Percentiles rank a stretch among this genome's conserved stretches.
phyloP scores from a whole-genome alignment of 1,140 invertebrate species.

The Drosophila tristis region DNA sequence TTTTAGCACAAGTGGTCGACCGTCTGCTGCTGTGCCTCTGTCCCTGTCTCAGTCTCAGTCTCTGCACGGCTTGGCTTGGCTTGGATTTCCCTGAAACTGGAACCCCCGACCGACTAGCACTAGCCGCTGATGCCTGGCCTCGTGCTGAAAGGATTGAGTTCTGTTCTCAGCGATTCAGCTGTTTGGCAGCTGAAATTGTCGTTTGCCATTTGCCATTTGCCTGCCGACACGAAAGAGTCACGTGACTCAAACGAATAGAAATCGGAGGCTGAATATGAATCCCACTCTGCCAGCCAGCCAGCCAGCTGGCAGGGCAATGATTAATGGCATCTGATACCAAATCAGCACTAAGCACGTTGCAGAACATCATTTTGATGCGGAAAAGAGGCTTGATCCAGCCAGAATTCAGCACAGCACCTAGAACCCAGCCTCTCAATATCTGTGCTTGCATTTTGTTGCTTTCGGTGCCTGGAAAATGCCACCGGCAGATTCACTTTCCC shows the following conservation, averaged over 20 bases:
- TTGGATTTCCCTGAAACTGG: slow-evolving; percentile 29
- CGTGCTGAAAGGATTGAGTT: slow-evolving; percentile 54
- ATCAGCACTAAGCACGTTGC: too few species aligned
- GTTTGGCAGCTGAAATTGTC: slow-evolving; percentile 23
- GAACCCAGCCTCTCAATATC: too few species aligned
- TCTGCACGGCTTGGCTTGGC: slow-evolving; percentile 16
- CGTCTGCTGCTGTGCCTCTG: background rate
- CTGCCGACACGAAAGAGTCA: background rate
- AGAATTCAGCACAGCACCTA: too few species aligned
- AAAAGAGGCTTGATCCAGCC: too few species aligned
- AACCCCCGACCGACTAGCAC: background rate
- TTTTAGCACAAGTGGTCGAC: slow-evolving; percentile 55
- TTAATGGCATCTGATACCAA: too few species aligned
- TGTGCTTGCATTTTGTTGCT: too few species aligned
- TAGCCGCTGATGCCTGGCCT: slow-evolving; percentile 1
- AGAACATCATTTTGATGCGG: too few species aligned
- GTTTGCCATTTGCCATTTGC: slow-evolving; percentile 2
- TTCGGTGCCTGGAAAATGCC: too few species aligned
- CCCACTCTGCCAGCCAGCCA: too few species aligned
- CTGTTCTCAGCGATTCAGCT: slow-evolving; percentile 40
- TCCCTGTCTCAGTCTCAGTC: background rate
- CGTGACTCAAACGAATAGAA: too few species aligned
- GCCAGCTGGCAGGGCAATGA: slow-evolving; percentile 5
- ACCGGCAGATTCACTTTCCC: too few species aligned
- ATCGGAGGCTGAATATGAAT: too few species aligned